Conservation (phyloP, 1,140 invertebrate species). For the Rhynchophorus ferrugineus region DNA sequence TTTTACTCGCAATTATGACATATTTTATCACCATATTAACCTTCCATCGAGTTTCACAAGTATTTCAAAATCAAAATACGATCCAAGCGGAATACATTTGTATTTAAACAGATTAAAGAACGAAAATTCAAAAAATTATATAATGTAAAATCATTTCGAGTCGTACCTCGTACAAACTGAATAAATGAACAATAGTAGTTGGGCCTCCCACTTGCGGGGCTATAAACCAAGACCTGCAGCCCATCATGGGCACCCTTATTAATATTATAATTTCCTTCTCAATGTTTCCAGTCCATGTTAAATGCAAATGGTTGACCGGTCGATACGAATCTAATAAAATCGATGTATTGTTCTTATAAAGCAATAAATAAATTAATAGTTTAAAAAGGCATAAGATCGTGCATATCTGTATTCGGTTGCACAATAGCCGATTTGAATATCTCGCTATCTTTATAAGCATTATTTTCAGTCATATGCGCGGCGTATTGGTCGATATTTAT, state of each 20-base stretch:
- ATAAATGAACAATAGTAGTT: too few species aligned
- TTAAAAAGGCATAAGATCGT: constrained; percentile 28
- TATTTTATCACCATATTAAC: too few species aligned
- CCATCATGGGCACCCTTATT: constrained; percentile 17
- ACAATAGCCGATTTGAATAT: constrained; percentile 37
- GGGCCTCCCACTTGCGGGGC: too few species aligned
- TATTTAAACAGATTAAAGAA: too few species aligned
- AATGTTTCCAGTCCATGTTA: constrained; percentile 28
- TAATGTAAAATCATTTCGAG: too few species aligned
- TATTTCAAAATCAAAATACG: too few species aligned
- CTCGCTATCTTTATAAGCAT: constrained; percentile 24
- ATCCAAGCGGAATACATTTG: too few species aligned
- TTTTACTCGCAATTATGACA: too few species aligned
- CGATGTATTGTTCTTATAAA: constrained; percentile 37
- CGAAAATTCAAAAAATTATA: too few species aligned
- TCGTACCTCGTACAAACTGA: too few species aligned
- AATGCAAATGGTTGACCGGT: constrained; percentile 32
- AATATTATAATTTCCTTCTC: constrained; percentile 29
- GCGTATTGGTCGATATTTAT: constrained; percentile 21
- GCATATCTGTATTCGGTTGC: constrained; percentile 29
- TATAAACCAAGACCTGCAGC: neutral
- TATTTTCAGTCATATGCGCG: constrained; percentile 31
- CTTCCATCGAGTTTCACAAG: too few species aligned
- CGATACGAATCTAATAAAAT: constrained; percentile 38
- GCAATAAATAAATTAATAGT: constrained; percentile 39